Conservation (phyloP, 1,140 invertebrate species). For the Lordiphosa stackelbergi region DNA sequence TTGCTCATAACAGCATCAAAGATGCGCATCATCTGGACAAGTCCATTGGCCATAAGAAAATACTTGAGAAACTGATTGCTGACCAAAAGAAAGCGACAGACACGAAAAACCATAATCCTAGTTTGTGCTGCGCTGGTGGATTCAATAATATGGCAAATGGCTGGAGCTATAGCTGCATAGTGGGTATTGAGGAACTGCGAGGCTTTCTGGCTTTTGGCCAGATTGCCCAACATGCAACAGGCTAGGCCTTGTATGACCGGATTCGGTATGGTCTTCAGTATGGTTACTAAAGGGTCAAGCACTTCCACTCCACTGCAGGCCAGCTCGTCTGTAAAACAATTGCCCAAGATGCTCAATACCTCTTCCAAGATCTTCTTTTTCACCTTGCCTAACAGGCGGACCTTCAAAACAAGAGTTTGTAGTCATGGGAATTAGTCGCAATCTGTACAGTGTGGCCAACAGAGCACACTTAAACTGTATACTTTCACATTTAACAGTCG, state of each 20-base stretch:
- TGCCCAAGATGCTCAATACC: slow-evolving; percentile 78
- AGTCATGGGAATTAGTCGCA: slow-evolving; percentile 5
- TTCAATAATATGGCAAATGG: slow-evolving; percentile 70
- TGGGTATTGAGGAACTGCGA: slow-evolving; percentile 38
- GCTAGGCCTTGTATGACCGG: slow-evolving; percentile 68
- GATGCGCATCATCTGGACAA: slow-evolving; percentile 60
- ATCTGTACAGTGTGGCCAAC: neutral
- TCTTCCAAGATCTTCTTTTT: slow-evolving; percentile 77
- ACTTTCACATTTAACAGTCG: neutral
- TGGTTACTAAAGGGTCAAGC: slow-evolving; percentile 54
- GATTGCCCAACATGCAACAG: slow-evolving; percentile 69
- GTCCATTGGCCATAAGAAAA: slow-evolving; percentile 60
- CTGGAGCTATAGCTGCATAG: slow-evolving; percentile 61
- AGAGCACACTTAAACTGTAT: no score
- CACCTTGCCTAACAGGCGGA: slow-evolving; percentile 55
- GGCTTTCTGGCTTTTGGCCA: slow-evolving; percentile 63
- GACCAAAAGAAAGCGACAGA: slow-evolving; percentile 59
- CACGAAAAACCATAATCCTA: slow-evolving; percentile 69
- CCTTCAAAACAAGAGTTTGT: slow-evolving; percentile 11
- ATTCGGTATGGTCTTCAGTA: slow-evolving; percentile 74
- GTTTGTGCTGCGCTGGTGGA: slow-evolving; percentile 66
- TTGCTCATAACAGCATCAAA: slow-evolving; percentile 69
- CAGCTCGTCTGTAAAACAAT: slow-evolving; percentile 78
- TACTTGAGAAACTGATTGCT: slow-evolving; percentile 62
- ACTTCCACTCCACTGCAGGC: slow-evolving; percentile 69